phyloP scores from a whole-genome alignment of 1,140 invertebrate species.

The Microplitis mediator region DNA sequence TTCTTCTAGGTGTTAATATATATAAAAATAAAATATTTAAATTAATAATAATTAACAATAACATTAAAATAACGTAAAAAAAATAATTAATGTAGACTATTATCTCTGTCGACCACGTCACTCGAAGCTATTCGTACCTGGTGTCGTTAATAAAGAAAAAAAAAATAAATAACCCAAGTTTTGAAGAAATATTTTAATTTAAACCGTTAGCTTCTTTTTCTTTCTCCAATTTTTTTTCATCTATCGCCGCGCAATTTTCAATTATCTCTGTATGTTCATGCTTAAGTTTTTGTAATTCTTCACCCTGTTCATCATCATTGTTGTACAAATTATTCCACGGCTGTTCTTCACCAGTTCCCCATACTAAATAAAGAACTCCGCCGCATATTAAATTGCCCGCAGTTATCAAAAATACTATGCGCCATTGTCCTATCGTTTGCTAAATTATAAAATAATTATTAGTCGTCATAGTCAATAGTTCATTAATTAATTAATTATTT shows the following conservation, averaged over 20 bases:
- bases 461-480: not conserved
- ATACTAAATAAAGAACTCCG: constrained; percentile 64
- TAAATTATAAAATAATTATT: constrained; percentile 41
- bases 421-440: constrained; percentile 73
- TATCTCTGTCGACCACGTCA: no score
- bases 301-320: not conserved
- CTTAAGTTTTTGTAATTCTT: constrained; percentile 15
- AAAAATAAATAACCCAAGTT: no score
- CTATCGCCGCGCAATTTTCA: not conserved
- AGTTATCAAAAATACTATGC: constrained; percentile 69
- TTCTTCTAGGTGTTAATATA: no score
- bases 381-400: constrained; percentile 62
- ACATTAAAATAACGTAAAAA: no score
- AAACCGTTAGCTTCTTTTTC: constrained; percentile 8
- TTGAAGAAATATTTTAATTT: no score
- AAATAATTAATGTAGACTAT: no score
- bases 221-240: not conserved
- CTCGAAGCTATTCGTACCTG: no score
- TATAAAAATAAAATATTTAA: no score
- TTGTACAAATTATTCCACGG: constrained; percentile 64
- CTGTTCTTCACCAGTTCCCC: constrained; percentile 68
- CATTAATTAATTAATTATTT: not conserved
- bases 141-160: not conserved
- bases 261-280: not conserved
- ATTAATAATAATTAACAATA: no score